Conservation (phyloP, 1,140 invertebrate species). For the Octopus bimaculoides region DNA sequence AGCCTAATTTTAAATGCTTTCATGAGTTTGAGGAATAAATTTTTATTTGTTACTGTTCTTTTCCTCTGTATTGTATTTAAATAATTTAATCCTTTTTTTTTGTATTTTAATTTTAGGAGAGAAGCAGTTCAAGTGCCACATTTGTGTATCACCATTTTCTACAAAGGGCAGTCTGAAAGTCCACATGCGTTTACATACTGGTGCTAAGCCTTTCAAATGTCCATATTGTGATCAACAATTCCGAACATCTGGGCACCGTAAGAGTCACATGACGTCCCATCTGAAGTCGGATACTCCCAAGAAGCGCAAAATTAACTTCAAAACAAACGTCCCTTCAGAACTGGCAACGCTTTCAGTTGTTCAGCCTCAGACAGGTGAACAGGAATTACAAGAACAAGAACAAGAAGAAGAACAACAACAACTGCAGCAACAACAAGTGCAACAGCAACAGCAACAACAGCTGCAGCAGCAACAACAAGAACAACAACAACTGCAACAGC, state of each 20-base stretch:
- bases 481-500: neutral
- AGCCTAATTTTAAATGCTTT: neutral
- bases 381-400: neutral
- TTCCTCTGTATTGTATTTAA: neutral
- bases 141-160: conserved; percentile 54
- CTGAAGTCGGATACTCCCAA: conserved; percentile 47
- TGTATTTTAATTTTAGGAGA: conserved; percentile 36
- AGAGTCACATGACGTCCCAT: conserved; percentile 57
- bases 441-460: conserved; percentile 23
- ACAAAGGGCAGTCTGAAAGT: conserved; percentile 65
- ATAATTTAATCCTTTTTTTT: neutral
- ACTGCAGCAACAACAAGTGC: conserved; percentile 21
- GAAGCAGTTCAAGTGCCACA: conserved; percentile 55
- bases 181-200: conserved; percentile 71
- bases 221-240: conserved; percentile 66
- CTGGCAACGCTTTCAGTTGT: neutral
- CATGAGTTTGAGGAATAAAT: neutral
- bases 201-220: conserved; percentile 70
- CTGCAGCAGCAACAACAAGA: conserved; percentile 2
- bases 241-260: conserved; percentile 60
- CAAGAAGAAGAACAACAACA: conserved; percentile 16
- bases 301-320: conserved; percentile 22
- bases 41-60: neutral
- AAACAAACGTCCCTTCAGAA: neutral
- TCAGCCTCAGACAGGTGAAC: neutral